phyloP scores from a whole-genome alignment of 2,797 vertebrate genomes.

The Microchirus variegatus region DNA sequence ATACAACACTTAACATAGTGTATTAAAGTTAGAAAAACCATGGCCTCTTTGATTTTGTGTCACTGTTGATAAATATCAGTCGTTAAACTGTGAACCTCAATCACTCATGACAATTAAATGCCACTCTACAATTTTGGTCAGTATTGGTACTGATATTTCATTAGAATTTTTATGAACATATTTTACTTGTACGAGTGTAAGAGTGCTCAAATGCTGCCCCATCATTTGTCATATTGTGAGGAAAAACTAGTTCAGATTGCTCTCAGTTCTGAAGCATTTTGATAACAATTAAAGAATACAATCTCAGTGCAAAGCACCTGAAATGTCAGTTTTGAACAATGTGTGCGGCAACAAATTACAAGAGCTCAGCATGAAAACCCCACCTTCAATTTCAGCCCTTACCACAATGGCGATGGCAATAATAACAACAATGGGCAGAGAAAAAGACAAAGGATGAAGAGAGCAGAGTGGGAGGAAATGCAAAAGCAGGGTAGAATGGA shows the following conservation, averaged over 20 bases:
- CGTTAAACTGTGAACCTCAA: too few species aligned
- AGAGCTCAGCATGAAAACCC: not conserved
- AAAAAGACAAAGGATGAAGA: not conserved
- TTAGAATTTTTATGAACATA: not conserved
- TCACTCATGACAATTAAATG: not conserved
- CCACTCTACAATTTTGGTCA: too few species aligned
- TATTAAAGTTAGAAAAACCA: too few species aligned
- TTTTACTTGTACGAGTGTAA: not conserved
- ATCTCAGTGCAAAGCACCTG: not conserved
- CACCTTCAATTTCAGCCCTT: not conserved
- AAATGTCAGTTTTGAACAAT: constrained; percentile 18
- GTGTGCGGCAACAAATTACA: not conserved
- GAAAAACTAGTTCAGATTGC: not conserved
- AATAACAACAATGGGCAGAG: not conserved
- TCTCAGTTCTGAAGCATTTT: not conserved
- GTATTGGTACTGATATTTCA: too few species aligned
- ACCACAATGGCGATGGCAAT: not conserved
- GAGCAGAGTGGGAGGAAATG: not conserved
- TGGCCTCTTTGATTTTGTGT: too few species aligned
- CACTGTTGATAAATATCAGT: too few species aligned
- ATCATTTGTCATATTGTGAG: not conserved
- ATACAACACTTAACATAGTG: too few species aligned
- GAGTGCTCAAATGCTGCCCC: not conserved
- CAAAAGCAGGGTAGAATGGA: not conserved
- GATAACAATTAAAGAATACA: not conserved